A percentile compares a stretch with the other conserved stretches of the same genome.
Conservation (phyloP, 2,113 vertebrate genomes). For the Seriola dumerili region DNA sequence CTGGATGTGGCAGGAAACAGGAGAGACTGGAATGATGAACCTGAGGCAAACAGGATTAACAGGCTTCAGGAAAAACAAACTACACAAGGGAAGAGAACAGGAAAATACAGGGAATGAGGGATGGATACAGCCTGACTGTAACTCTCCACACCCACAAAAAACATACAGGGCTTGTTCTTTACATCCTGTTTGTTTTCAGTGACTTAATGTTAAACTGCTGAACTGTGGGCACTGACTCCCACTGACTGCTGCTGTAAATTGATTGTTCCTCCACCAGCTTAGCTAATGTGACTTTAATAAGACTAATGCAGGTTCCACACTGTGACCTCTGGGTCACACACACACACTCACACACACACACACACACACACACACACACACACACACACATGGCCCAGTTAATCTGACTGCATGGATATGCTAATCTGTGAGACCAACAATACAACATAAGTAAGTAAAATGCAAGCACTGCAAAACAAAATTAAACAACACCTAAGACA, state of each 20-base stretch:
- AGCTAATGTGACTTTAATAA: conserved; percentile 50
- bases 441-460: not conserved
- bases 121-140: too few relatives aligned
- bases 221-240: conserved; percentile 1
- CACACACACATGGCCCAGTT: conserved; percentile 13
- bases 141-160: not conserved
- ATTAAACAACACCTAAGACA: too few relatives aligned
- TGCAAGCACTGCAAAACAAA: too few relatives aligned
- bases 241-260: conserved; percentile 9
- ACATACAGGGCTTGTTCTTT: not conserved
- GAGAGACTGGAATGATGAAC: too few relatives aligned
- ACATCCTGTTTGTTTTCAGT: conserved; percentile 8
- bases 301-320: conserved; percentile 23
- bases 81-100: too few relatives aligned
- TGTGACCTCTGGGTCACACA: conserved; percentile 16
- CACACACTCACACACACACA: too few relatives aligned
- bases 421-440: too few relatives aligned
- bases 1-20: too few relatives aligned
- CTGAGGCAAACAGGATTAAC: too few relatives aligned
- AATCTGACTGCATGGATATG: conserved; percentile 15
- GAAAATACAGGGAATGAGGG: too few relatives aligned
- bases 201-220: conserved; percentile 22
- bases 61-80: too few relatives aligned
- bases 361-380: not conserved
- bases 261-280: conserved; percentile 19